Conservation (phyloP, 1,140 invertebrate genomes). For the Euwallacea similis region DNA sequence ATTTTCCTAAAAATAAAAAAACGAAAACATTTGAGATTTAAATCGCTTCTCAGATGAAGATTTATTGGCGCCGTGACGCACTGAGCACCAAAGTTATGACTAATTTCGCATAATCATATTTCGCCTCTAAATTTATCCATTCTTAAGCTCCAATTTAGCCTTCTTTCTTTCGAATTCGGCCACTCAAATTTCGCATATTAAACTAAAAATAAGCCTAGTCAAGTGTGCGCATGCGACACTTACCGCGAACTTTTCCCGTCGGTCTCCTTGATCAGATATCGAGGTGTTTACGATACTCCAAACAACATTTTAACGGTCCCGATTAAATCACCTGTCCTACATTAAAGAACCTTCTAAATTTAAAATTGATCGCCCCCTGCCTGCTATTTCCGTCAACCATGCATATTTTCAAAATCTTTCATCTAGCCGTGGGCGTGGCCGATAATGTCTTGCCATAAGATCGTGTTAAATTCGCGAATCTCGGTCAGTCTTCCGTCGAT, state of each 20-base stretch:
- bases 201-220: too few species aligned
- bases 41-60: too few species aligned
- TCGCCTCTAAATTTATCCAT: too few species aligned
- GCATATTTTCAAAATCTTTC: conserved; percentile 53
- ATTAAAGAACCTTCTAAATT: conserved; percentile 42
- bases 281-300: conserved; percentile 30
- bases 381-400: conserved; percentile 47
- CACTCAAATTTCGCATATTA: too few species aligned
- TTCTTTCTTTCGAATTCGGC: too few species aligned
- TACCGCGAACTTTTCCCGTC: conserved; percentile 1
- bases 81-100: too few species aligned
- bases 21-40: too few species aligned
- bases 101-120: too few species aligned
- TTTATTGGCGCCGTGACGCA: too few species aligned
- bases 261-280: conserved; percentile 20
- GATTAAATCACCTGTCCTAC: conserved; percentile 46
- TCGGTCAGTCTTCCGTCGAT: conserved; percentile 20
- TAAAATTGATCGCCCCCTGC: conserved; percentile 40
- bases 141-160: too few species aligned
- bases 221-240: not conserved
- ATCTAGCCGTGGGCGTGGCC: conserved; percentile 39
- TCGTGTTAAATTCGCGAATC: not conserved
- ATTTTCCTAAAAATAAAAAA: too few species aligned
- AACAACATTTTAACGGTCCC: not conserved
- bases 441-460: conserved; percentile 31